These are phyloP conservation scores for Fragum whitleyi DNA, from an alignment of 2,888 invertebrate species.

Conservation along the genomic window DNA sequence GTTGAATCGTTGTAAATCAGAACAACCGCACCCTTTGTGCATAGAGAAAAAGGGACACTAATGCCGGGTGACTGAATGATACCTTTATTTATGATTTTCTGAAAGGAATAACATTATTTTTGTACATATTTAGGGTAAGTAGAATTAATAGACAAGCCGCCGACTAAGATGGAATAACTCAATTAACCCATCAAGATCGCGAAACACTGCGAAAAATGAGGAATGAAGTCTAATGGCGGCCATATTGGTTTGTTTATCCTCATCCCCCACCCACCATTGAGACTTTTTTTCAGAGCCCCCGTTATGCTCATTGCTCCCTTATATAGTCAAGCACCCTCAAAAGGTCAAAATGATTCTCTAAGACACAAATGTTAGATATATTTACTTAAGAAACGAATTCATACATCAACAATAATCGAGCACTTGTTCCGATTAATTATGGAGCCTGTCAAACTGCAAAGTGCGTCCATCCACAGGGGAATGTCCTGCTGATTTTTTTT, in stretches of 20 bases:
- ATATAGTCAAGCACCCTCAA: too few relatives aligned
- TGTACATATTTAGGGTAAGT: constrained; percentile 64
- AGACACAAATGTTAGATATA: too few relatives aligned
- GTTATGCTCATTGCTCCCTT: too few relatives aligned
- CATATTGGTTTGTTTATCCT: constrained; percentile 64
- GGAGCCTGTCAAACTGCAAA: too few relatives aligned
- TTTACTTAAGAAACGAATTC: too few relatives aligned
- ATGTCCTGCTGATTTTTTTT: too few relatives aligned
- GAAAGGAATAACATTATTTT: constrained; percentile 49
- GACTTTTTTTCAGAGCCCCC: too few relatives aligned
- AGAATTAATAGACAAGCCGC: neutral
- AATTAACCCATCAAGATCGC: neutral
- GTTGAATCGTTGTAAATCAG: constrained; percentile 62
- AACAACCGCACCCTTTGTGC: constrained; percentile 68
- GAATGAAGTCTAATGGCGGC: constrained; percentile 40
- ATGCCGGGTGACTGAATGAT: constrained; percentile 62
- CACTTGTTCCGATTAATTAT: too few relatives aligned
- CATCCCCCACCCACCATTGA: constrained; percentile 56
- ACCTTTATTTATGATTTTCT: constrained; percentile 58
- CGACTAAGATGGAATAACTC: neutral
- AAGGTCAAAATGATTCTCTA: too few relatives aligned
- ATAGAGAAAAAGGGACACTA: constrained; percentile 54
- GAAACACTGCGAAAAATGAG: neutral
- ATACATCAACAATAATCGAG: too few relatives aligned
- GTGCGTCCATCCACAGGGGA: too few relatives aligned